Evolutionary conservation across 2,797 vertebrate genomes (phyloP).

Genomic region (Catharus ustulatus): DNA sequence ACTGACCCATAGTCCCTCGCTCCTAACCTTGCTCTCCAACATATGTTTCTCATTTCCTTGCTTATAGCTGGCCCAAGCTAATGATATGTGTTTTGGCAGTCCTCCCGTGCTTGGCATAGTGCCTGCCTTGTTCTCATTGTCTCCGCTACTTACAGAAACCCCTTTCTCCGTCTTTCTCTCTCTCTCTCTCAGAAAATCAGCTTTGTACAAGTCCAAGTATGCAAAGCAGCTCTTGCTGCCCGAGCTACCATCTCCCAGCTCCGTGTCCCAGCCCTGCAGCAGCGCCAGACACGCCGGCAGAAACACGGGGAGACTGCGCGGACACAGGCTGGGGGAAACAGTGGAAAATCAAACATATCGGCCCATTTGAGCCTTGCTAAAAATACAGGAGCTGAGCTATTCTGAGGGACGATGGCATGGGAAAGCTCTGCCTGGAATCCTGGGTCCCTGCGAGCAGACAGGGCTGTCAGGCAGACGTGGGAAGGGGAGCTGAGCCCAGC

Average conservation of each 20-base stretch:
- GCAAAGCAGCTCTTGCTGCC: constrained; percentile 73
- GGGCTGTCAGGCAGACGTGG: constrained; percentile 77
- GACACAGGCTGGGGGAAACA: constrained; percentile 85
- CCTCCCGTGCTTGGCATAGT: constrained; percentile 79
- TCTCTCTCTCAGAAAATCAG: constrained; percentile 73
- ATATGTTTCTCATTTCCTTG: constrained; percentile 86
- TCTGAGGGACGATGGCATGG: constrained; percentile 94
- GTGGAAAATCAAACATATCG: constrained; percentile 97
- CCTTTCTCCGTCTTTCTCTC: constrained; percentile 76
- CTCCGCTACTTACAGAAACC: constrained; percentile 82
- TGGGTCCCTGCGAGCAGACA: constrained; percentile 73
- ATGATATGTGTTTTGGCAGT: constrained; percentile 82
- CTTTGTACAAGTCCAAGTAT: constrained; percentile 80
- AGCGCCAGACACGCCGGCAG: constrained; percentile 64
- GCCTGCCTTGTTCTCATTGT: constrained; percentile 86
- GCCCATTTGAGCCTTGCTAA: constrained; percentile 90
- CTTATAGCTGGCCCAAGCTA: constrained; percentile 83
- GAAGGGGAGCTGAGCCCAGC: constrained; percentile 65
- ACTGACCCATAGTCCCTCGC: constrained; percentile 82
- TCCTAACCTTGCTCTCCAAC: constrained; percentile 81
- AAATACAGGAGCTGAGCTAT: constrained; percentile 90
- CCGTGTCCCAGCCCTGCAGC: not conserved
- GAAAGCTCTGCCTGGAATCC: constrained; percentile 88
- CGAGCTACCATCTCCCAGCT: constrained; percentile 74
- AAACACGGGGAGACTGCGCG: constrained; percentile 61